Conservation (phyloP, 2,888 invertebrate genomes). For the Heliconius cydno region DNA sequence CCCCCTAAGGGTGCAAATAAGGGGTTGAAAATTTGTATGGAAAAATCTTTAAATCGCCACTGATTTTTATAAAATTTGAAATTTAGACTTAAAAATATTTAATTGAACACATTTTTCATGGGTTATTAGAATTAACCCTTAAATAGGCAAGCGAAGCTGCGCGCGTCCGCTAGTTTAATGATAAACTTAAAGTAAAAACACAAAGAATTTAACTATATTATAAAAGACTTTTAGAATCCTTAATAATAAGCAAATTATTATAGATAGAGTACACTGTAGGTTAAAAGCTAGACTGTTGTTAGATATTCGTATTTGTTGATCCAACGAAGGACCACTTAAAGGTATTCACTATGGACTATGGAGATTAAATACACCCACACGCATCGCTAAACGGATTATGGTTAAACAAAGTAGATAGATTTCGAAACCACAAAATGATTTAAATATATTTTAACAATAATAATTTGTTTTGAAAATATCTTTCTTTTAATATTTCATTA, state of each 20-base stretch:
- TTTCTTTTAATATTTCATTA: neutral
- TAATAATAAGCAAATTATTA: constrained; percentile 1
- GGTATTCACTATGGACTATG: constrained; percentile 19
- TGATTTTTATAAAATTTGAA: too few species aligned
- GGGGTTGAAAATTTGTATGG: too few species aligned
- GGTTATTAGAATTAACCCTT: too few species aligned
- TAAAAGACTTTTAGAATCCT: neutral
- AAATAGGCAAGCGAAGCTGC: too few species aligned
- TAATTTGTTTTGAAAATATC: neutral
- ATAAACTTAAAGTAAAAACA: neutral
- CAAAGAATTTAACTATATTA: neutral
- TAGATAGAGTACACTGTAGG: neutral
- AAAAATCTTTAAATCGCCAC: too few species aligned
- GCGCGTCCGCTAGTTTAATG: too few species aligned
- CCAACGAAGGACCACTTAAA: constrained; percentile 23
- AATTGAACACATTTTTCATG: too few species aligned
- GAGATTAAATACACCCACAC: constrained; percentile 23
- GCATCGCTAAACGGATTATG: constrained; percentile 20
- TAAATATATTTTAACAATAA: neutral
- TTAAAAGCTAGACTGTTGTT: constrained; percentile 9
- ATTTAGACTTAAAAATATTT: too few species aligned
- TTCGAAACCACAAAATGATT: neutral
- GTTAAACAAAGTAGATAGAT: constrained; percentile 3
- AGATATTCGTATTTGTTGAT: constrained; percentile 15
- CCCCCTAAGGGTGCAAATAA: too few species aligned